Evolutionary conservation across 1,140 invertebrate species (phyloP).

Genomic region (Papilio glaucus): DNA sequence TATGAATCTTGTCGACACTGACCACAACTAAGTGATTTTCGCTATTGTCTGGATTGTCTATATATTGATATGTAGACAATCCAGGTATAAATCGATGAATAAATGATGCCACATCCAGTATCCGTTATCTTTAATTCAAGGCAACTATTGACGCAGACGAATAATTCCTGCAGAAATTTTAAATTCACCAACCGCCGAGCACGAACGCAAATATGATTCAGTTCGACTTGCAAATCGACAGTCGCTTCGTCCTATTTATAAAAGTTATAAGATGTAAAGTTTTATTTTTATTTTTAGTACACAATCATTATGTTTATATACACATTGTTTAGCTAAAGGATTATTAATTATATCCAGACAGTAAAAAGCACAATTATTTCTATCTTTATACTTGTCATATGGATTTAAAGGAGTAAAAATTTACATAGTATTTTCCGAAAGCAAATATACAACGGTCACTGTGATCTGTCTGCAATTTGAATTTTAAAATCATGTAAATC

Average conservation of each 20-base stretch:
- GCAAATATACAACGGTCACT: not conserved
- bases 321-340: too few relatives aligned
- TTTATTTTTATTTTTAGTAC: too few relatives aligned
- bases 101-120: too few relatives aligned
- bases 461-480: not conserved
- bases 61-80: too few relatives aligned
- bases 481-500: conserved; percentile 7
- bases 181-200: not conserved
- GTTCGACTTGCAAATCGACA: not conserved
- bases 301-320: not conserved
- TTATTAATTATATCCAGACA: too few relatives aligned
- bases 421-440: too few relatives aligned
- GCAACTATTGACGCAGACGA: not conserved
- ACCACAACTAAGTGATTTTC: too few relatives aligned
- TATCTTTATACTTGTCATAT: too few relatives aligned
- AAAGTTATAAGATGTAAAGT: not conserved
- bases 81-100: too few relatives aligned
- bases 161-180: not conserved
- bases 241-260: not conserved
- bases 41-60: too few relatives aligned
- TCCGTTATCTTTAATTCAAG: conserved; percentile 1
- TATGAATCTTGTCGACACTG: too few relatives aligned
- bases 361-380: too few relatives aligned
- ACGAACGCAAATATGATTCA: not conserved
- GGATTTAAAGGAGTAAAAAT: not conserved